Conservation (phyloP, 2,888 invertebrate species). For the Rhagium mordax region DNA sequence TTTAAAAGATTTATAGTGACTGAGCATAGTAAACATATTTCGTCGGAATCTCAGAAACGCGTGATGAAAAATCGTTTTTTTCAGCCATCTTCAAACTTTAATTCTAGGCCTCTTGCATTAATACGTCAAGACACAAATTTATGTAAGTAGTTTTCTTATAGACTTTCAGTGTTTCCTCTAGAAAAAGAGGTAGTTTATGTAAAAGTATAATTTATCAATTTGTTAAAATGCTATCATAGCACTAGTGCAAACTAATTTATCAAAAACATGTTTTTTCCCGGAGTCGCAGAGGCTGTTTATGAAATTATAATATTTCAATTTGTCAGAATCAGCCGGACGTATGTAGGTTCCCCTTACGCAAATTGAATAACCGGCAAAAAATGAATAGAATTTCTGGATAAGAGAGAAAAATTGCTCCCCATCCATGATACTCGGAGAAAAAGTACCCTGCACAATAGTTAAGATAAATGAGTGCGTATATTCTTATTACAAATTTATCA, state of each 20-base stretch:
- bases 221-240: slow-evolving; percentile 22
- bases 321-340: slow-evolving; percentile 51
- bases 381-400: slow-evolving; percentile 38
- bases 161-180: slow-evolving; percentile 11
- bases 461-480: slow-evolving; percentile 34
- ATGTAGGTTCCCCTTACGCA: slow-evolving; percentile 41
- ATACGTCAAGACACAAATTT: slow-evolving; percentile 26
- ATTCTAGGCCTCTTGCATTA: slow-evolving; percentile 17
- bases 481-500: slow-evolving; percentile 31
- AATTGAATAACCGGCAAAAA: slow-evolving; percentile 50
- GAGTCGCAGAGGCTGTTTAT: slow-evolving; percentile 40
- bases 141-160: slow-evolving; percentile 18
- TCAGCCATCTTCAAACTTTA: slow-evolving; percentile 13
- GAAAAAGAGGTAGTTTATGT: slow-evolving; percentile 24
- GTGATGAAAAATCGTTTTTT: slow-evolving; percentile 29
- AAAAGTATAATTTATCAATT: slow-evolving; percentile 35
- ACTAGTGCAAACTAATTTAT: slow-evolving; percentile 32
- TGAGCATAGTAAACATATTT: slow-evolving; percentile 5
- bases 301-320: slow-evolving; percentile 53
- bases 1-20: slow-evolving; percentile 10
- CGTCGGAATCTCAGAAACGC: not conserved
- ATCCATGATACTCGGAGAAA: slow-evolving; percentile 16
- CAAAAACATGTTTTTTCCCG: slow-evolving; percentile 35
- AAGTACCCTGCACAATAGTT: slow-evolving; percentile 17
- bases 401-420: slow-evolving; percentile 32